Conservation (phyloP, 2,797 vertebrate species). For the Sebastes taczanowskii region DNA sequence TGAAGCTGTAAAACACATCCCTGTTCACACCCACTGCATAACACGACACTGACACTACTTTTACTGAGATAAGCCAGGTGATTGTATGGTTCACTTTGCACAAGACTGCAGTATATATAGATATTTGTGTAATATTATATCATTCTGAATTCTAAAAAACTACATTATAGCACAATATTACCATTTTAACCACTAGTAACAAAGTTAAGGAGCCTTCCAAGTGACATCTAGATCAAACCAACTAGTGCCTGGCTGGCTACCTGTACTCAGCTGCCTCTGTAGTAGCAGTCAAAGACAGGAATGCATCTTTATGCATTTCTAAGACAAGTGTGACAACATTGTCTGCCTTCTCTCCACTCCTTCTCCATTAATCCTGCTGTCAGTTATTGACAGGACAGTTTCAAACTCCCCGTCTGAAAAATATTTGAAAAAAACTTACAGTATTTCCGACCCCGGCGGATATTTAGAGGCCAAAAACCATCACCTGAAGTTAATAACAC, state of each 20-base stretch:
- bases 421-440: neutral
- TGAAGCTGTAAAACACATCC: conserved; percentile 33
- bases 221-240: neutral
- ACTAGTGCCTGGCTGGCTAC: too few species aligned
- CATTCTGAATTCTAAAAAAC: neutral
- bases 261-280: neutral
- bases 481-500: neutral
- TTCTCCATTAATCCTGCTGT: neutral
- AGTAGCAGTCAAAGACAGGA: neutral
- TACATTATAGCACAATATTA: neutral
- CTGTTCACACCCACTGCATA: neutral
- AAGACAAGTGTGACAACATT: neutral
- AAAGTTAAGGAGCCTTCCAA: neutral
- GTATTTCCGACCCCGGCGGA: fast-evolving
- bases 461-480: neutral
- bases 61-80: neutral
- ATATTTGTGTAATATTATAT: too few species aligned
- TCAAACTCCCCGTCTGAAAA: neutral
- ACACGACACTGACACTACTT: neutral
- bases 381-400: neutral
- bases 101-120: neutral
- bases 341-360: neutral
- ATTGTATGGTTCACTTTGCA: neutral
- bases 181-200: neutral
- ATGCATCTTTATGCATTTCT: neutral